phyloP scores from a whole-genome alignment of 2,888 invertebrate species.

The Cerceris ruficornis region DNA sequence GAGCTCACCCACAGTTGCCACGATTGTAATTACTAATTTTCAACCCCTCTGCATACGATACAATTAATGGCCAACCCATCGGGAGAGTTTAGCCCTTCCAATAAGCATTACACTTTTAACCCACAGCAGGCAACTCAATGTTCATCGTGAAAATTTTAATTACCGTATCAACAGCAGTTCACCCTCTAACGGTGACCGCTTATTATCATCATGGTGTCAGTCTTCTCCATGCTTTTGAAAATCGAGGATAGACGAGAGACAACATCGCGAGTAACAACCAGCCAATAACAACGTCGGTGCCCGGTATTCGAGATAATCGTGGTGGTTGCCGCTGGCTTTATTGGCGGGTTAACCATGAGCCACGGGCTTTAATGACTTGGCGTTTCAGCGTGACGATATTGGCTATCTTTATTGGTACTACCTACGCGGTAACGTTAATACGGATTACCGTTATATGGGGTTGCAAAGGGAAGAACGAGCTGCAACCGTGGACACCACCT shows the following conservation, averaged over 20 bases:
- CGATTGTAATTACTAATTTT: too few species aligned
- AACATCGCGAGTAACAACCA: constrained; percentile 34
- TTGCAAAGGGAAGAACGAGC: constrained; percentile 21
- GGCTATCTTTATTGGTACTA: constrained; percentile 57
- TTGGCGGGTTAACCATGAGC: constrained; percentile 61
- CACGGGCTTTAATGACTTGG: constrained; percentile 60
- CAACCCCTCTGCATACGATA: too few species aligned
- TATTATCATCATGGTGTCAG: constrained; percentile 7
- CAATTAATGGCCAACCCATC: too few species aligned
- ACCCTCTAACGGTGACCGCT: too few species aligned
- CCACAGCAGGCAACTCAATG: too few species aligned
- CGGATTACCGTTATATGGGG: constrained; percentile 37
- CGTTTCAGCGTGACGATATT: constrained; percentile 56
- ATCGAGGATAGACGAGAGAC: constrained; percentile 2
- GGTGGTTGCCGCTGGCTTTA: constrained; percentile 53
- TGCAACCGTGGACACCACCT: neutral
- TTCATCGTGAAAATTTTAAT: too few species aligned
- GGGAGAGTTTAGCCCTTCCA: too few species aligned
- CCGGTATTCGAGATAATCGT: constrained; percentile 46
- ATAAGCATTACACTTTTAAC: too few species aligned
- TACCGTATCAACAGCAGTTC: too few species aligned
- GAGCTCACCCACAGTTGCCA: too few species aligned
- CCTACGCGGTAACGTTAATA: constrained; percentile 39
- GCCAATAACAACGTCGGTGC: constrained; percentile 28
- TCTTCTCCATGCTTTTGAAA: constrained; percentile 12